Conservation (phyloP, 2,888 invertebrate genomes). For the Callyntrura guangdongensis region DNA sequence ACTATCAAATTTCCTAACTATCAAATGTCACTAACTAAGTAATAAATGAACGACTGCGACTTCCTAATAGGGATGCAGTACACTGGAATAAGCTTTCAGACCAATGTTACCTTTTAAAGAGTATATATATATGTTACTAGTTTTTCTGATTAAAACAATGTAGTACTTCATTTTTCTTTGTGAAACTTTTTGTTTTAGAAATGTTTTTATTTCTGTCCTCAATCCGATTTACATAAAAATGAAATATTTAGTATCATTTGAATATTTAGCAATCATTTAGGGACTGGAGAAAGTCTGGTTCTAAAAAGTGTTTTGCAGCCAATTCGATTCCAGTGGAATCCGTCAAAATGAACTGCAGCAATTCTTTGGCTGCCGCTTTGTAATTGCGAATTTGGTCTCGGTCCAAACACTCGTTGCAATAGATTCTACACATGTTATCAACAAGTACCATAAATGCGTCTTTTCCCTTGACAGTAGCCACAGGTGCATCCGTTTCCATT, state of each 20-base stretch:
- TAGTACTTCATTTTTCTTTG: background rate
- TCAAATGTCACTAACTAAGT: no score
- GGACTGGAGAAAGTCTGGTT: conserved; percentile 55
- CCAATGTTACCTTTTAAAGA: no score
- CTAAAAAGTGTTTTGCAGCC: conserved; percentile 74
- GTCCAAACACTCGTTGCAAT: conserved; percentile 65
- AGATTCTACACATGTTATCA: conserved; percentile 77
- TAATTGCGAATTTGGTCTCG: conserved; percentile 61
- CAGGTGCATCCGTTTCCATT: background rate
- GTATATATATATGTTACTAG: no score
- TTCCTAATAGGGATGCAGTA: no score
- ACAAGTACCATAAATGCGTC: conserved; percentile 66
- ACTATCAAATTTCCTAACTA: no score
- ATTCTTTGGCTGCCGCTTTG: conserved; percentile 75
- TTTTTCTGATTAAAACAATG: background rate
- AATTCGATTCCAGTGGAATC: conserved; percentile 73
- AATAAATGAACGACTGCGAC: no score
- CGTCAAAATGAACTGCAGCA: conserved; percentile 68
- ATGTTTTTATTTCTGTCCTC: background rate
- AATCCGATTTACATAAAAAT: background rate
- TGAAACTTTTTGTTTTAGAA: background rate
- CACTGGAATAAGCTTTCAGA: no score
- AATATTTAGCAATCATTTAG: conserved; percentile 52
- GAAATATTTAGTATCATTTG: background rate
- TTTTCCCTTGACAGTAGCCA: conserved; percentile 32